Conservation (phyloP, 2,113 vertebrate species). For the Orycteropus afer region DNA sequence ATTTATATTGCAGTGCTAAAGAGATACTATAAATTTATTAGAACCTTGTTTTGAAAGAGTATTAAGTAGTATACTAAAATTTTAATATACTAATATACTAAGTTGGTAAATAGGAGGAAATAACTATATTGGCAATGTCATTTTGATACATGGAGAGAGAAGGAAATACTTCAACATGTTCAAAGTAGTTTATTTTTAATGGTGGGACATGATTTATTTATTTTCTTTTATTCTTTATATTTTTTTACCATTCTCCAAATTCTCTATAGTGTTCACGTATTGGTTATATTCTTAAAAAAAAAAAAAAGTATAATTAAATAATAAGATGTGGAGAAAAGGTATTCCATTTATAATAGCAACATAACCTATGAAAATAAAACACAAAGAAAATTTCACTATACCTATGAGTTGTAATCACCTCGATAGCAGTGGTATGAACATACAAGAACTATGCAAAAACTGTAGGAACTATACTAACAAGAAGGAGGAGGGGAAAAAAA, state of each 20-base stretch:
- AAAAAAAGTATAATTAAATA: neutral
- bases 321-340: neutral
- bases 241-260: conserved; percentile 25
- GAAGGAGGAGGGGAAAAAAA: neutral
- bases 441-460: neutral
- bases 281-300: neutral
- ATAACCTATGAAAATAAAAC: neutral
- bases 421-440: too few species aligned
- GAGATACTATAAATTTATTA: neutral
- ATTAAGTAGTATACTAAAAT: neutral
- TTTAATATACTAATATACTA: neutral
- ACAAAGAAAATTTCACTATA: too few species aligned
- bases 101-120: neutral
- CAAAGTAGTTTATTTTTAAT: conserved; percentile 16
- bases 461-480: neutral
- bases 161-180: neutral
- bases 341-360: neutral
- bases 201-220: neutral
- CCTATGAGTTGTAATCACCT: too few species aligned
- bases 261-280: neutral
- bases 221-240: conserved; percentile 17
- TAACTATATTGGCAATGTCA: neutral
- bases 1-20: neutral
- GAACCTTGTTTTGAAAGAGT: neutral
- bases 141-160: neutral